Conservation (phyloP, 2,888 invertebrate species). For the Tetragonisca angustula region DNA sequence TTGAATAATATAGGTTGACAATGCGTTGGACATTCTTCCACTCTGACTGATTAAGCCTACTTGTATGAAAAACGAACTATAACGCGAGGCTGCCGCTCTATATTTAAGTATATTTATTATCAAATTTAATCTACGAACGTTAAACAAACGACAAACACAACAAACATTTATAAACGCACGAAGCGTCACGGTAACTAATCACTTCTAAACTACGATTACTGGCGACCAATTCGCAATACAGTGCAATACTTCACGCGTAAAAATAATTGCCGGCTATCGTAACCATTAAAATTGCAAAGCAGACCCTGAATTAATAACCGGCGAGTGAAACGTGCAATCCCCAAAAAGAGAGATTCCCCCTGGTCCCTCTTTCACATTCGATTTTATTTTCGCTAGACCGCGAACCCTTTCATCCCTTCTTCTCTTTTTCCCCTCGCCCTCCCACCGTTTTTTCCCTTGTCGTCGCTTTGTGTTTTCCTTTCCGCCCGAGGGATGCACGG, state of each 20-base stretch:
- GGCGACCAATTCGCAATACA: not conserved
- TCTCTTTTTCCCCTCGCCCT: not conserved
- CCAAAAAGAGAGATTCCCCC: not conserved
- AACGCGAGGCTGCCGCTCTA: too few species aligned
- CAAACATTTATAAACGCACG: too few species aligned
- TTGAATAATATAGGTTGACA: too few species aligned
- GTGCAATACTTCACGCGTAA: not conserved
- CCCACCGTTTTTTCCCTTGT: not conserved
- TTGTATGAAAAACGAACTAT: too few species aligned
- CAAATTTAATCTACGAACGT: too few species aligned
- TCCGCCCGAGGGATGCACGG: constrained; percentile 10
- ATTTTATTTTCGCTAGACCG: constrained; percentile 17
- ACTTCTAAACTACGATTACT: not conserved
- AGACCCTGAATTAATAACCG: not conserved
- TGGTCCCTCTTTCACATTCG: not conserved
- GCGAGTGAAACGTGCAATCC: not conserved
- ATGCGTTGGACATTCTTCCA: too few species aligned
- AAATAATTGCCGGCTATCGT: not conserved
- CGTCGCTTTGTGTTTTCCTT: constrained; percentile 3
- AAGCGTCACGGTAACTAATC: not conserved
- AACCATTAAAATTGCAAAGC: constrained; percentile 7
- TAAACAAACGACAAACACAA: too few species aligned
- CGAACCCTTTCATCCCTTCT: not conserved
- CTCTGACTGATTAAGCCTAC: too few species aligned
- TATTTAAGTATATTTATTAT: too few species aligned